Evolutionary conservation across 2,797 vertebrate species (phyloP).

Genomic region (Aulostomus chinensis): DNA sequence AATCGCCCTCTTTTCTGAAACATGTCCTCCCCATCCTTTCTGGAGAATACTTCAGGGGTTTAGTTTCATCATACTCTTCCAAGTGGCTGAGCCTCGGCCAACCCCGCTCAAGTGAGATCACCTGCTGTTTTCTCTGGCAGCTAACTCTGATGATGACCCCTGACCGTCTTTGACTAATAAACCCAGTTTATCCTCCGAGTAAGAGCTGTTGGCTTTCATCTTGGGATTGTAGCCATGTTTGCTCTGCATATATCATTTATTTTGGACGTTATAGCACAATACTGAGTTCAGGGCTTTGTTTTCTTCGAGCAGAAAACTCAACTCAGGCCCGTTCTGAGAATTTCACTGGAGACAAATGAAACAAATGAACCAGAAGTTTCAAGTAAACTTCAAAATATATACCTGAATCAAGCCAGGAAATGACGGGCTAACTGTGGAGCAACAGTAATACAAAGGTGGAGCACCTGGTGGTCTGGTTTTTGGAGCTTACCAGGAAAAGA

Average conservation of each 20-base stretch:
- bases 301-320: constrained; percentile 47
- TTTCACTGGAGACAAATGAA: constrained; percentile 51
- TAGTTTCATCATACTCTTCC: constrained; percentile 31
- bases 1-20: too few species aligned
- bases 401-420: constrained; percentile 49
- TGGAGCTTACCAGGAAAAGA: too few species aligned
- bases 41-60: constrained; percentile 24
- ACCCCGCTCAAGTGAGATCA: constrained; percentile 22
- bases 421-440: constrained; percentile 37
- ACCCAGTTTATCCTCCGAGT: constrained; percentile 33
- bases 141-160: constrained; percentile 32
- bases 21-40: constrained; percentile 20
- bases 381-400: constrained; percentile 45
- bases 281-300: constrained; percentile 38
- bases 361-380: constrained; percentile 40
- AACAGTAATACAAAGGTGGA: too few species aligned
- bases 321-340: constrained; percentile 47
- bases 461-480: too few species aligned
- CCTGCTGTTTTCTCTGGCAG: constrained; percentile 29
- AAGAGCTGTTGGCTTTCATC: constrained; percentile 34
- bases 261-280: constrained; percentile 41
- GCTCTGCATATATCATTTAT: constrained; percentile 44
- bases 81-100: constrained; percentile 32
- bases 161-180: constrained; percentile 48
- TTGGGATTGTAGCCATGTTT: constrained; percentile 25